phyloP scores from a whole-genome alignment of 1,140 invertebrate genomes.

The Dreissena rostriformis region DNA sequence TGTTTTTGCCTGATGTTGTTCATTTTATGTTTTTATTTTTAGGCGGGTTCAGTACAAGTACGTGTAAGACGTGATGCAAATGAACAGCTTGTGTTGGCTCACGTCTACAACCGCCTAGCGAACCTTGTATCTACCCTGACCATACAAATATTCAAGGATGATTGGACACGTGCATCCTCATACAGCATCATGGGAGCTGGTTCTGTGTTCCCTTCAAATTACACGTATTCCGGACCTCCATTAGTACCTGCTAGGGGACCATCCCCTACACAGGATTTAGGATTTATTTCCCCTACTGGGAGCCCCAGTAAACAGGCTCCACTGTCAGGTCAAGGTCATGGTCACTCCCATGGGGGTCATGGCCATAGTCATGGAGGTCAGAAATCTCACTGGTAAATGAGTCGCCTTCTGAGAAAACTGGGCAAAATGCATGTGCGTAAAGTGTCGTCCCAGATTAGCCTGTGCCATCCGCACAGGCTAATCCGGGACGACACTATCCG shows the following conservation, averaged over 20 bases:
- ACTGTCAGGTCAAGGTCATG: slow-evolving; percentile 11
- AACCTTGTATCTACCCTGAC: slow-evolving; percentile 84
- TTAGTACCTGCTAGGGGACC: slow-evolving; percentile 38
- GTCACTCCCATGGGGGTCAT: slow-evolving; percentile 43
- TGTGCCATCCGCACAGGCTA: no score
- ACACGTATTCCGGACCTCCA: slow-evolving; percentile 44
- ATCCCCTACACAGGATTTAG: slow-evolving; percentile 54
- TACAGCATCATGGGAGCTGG: slow-evolving; percentile 59
- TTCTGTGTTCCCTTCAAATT: slow-evolving; percentile 48
- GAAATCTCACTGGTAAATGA: not conserved
- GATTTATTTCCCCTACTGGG: not conserved
- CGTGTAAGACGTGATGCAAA: slow-evolving; percentile 86
- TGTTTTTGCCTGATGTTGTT: no score
- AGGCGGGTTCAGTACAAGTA: slow-evolving; percentile 86
- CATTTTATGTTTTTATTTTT: slow-evolving; percentile 58
- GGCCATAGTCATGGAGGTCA: slow-evolving; percentile 52
- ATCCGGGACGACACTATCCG: no score
- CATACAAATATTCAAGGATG: slow-evolving; percentile 85
- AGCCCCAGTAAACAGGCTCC: not conserved
- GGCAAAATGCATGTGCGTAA: no score
- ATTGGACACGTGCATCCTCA: slow-evolving; percentile 79
- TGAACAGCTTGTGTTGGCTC: slow-evolving; percentile 85
- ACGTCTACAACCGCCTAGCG: slow-evolving; percentile 84
- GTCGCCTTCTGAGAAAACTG: no score
- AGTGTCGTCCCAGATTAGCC: no score